Conservation (phyloP, 2,113 vertebrate species). For the Origma solitaria region DNA sequence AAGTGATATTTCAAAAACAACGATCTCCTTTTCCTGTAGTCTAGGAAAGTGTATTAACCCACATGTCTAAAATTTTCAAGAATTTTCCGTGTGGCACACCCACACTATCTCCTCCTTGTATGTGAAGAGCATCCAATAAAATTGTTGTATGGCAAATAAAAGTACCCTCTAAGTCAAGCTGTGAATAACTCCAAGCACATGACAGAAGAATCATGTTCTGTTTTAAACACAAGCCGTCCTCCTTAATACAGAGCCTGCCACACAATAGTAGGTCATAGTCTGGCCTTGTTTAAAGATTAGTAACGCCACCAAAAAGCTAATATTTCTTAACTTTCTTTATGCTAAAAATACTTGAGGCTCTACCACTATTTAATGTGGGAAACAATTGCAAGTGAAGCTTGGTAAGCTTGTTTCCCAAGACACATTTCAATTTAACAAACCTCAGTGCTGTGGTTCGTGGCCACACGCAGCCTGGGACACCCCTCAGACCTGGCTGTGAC, state of each 20-base stretch:
- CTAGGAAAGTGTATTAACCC: background rate
- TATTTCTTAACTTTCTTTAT: background rate
- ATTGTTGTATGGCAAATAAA: background rate
- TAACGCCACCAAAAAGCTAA: background rate
- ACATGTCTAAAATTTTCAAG: background rate
- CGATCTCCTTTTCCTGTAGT: background rate
- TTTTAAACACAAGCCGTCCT: background rate
- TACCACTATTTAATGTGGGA: background rate
- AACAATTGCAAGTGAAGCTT: background rate
- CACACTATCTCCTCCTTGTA: background rate
- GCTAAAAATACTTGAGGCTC: background rate
- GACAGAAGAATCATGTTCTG: background rate
- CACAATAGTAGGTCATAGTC: background rate
- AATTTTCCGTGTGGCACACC: background rate
- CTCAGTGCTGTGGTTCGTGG: background rate
- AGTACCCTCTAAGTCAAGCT: background rate
- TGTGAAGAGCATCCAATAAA: background rate
- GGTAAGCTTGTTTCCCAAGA: background rate
- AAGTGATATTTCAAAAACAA: background rate
- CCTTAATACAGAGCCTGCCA: background rate
- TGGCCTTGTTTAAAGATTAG: background rate
- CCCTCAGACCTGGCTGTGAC: background rate
- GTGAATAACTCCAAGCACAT: background rate
- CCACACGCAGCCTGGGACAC: rapidly evolving
- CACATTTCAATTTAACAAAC: rapidly evolving